Evolutionary conservation across 2,113 vertebrate genomes (phyloP).

Genomic region (Macaca nemestrina): DNA sequence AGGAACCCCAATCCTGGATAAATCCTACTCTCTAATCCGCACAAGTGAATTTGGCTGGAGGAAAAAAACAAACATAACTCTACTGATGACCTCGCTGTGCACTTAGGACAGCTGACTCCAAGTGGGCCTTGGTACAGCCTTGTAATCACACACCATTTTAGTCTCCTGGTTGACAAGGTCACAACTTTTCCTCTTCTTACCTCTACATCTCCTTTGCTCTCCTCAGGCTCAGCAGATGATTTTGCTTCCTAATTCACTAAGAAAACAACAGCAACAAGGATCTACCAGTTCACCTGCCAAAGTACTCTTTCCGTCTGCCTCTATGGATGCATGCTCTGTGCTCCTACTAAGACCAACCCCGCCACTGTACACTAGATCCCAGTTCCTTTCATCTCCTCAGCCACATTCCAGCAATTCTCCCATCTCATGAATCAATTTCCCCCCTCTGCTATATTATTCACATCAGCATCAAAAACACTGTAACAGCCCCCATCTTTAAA

Average conservation of each 20-base stretch:
- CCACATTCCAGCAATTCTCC: not conserved
- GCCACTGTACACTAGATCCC: not conserved
- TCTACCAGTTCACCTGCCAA: not conserved
- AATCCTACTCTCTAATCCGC: not conserved
- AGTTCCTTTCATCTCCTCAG: not conserved
- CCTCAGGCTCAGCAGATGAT: not conserved
- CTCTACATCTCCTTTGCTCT: not conserved
- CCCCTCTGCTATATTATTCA: not conserved
- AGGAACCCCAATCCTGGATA: not conserved
- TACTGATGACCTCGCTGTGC: not conserved
- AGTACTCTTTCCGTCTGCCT: not conserved
- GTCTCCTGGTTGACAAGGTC: not conserved
- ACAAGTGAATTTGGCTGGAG: not conserved
- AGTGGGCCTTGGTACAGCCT: too few species aligned
- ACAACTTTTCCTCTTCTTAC: not conserved
- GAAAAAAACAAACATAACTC: not conserved
- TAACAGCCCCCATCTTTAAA: not conserved
- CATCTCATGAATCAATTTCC: not conserved
- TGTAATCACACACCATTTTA: not conserved
- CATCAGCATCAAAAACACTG: not conserved
- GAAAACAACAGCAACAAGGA: not conserved
- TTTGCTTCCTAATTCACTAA: not conserved
- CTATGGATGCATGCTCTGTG: not conserved
- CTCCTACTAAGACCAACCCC: not conserved
- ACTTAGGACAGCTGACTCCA: not conserved